A percentile compares a stretch with the other conserved stretches of the same genome.
Conservation (phyloP, 2,888 invertebrate species). For the Dinocampus coccinellae region DNA sequence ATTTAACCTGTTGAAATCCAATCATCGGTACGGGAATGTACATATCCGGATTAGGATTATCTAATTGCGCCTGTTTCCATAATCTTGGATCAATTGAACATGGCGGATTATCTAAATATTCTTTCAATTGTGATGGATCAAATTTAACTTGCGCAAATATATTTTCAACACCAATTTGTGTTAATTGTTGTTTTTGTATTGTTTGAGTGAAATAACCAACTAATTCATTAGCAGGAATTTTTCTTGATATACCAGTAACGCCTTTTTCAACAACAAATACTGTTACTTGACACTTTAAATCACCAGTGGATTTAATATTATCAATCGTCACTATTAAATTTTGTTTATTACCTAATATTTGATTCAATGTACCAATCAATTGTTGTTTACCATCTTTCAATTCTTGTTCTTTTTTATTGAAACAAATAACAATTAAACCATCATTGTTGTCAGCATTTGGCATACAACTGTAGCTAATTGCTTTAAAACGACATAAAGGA, state of each 20-base stretch:
- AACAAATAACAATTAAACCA: constrained; percentile 87
- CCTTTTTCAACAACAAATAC: constrained; percentile 81
- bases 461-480: constrained; percentile 92
- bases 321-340: constrained; percentile 85
- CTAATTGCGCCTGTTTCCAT: constrained; percentile 96
- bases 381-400: constrained; percentile 72
- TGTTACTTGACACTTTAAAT: constrained; percentile 81
- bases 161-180: constrained; percentile 79
- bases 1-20: constrained; percentile 86
- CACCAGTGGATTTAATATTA: constrained; percentile 82
- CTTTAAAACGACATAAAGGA: constrained; percentile 93
- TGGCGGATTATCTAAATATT: constrained; percentile 93
- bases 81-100: constrained; percentile 90
- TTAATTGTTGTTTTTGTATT: constrained; percentile 79
- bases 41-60: constrained; percentile 92
- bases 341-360: constrained; percentile 86
- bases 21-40: constrained; percentile 95
- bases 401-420: constrained; percentile 86
- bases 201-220: constrained; percentile 79
- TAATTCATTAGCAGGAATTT: constrained; percentile 81
- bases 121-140: constrained; percentile 83
- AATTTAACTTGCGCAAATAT: constrained; percentile 82
- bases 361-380: constrained; percentile 76
- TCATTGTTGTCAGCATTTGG: constrained; percentile 91
- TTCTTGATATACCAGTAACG: constrained; percentile 75